Conservation (phyloP, 2,888 invertebrate genomes). For the Drosophila tripunctata region DNA sequence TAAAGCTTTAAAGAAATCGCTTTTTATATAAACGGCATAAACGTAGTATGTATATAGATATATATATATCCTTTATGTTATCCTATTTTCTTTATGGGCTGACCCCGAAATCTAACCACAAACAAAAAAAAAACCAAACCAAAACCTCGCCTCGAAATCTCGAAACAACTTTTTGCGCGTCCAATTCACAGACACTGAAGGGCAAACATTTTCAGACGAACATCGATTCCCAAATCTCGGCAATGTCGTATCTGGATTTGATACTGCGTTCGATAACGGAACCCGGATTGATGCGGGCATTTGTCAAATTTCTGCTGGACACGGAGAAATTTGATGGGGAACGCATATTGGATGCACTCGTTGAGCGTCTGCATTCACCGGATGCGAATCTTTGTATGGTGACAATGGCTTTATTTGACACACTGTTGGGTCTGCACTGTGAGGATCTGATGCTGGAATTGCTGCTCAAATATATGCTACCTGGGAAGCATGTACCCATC, state of each 20-base stretch:
- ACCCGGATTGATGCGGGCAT: conserved; percentile 91
- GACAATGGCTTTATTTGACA: conserved; percentile 95
- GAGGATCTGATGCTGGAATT: conserved; percentile 98
- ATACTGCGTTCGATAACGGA: conserved; percentile 94
- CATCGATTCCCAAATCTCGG: conserved; percentile 94
- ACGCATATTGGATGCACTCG: conserved; percentile 91
- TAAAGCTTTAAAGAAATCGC: not conserved
- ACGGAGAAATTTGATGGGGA: conserved; percentile 93
- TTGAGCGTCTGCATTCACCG: conserved; percentile 90
- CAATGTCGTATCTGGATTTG: conserved; percentile 96
- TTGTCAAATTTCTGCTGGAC: conserved; percentile 93
- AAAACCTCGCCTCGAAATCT: conserved; percentile 83
- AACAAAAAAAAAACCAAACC: conserved; percentile 28
- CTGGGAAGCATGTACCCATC: conserved; percentile 90
- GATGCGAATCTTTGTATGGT: conserved; percentile 94
- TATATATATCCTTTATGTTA: conserved; percentile 30
- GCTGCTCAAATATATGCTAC: conserved; percentile 92
- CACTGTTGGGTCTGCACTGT: conserved; percentile 95
- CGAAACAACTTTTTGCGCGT: conserved; percentile 82
- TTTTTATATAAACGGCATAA: conserved; percentile 17
- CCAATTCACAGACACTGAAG: conserved; percentile 84
- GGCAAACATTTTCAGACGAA: conserved; percentile 90
- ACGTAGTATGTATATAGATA: conserved; percentile 32
- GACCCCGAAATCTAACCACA: conserved; percentile 67
- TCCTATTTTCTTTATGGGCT: conserved; percentile 40